Percentiles rank a stretch among this genome's conserved stretches.
These are phyloP conservation scores for Paedocypris sp. DNA, from an alignment of 2,113 vertebrate species.

Conservation along the genomic window DNA sequence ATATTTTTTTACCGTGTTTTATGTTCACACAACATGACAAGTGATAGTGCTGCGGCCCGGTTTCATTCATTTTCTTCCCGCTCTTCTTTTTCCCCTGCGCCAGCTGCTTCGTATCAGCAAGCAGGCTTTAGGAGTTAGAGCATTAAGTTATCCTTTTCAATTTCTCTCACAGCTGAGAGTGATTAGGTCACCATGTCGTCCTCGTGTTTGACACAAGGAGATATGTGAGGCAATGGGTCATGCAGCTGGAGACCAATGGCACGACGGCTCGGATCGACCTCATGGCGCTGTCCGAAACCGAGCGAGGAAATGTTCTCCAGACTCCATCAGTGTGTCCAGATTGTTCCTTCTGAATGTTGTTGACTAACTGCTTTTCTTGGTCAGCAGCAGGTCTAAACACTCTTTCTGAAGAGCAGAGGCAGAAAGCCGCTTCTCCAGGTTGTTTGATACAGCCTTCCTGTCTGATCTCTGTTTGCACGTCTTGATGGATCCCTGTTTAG, in stretches of 20 bases:
- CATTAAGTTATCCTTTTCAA: constrained; percentile 24
- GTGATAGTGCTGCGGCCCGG: neutral
- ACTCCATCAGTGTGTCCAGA: neutral
- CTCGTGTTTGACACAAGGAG: constrained; percentile 22
- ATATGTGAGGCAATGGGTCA: constrained; percentile 9
- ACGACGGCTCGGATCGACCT: constrained; percentile 18
- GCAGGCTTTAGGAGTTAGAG: constrained; percentile 22
- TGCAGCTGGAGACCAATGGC: constrained; percentile 17
- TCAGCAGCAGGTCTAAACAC: constrained; percentile 40
- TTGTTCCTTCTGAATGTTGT: neutral
- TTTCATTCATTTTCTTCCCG: constrained; percentile 6
- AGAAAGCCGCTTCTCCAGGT: constrained; percentile 18
- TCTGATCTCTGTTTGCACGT: constrained; percentile 24
- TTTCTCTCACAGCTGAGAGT: constrained; percentile 39
- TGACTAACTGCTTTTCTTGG: constrained; percentile 32
- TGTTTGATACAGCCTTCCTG: constrained; percentile 27
- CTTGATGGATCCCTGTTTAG: constrained; percentile 42
- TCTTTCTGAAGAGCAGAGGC: constrained; percentile 36
- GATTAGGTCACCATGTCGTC: constrained; percentile 40
- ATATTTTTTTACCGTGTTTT: too few species aligned
- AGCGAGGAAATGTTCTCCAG: constrained; percentile 11
- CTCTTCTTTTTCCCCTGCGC: constrained; percentile 7
- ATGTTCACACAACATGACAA: neutral
- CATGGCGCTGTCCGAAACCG: constrained; percentile 9
- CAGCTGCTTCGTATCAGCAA: constrained; percentile 41